These are phyloP conservation scores for Papilio protenor DNA, from an alignment of 2,888 invertebrate species.

Conservation along the genomic window DNA sequence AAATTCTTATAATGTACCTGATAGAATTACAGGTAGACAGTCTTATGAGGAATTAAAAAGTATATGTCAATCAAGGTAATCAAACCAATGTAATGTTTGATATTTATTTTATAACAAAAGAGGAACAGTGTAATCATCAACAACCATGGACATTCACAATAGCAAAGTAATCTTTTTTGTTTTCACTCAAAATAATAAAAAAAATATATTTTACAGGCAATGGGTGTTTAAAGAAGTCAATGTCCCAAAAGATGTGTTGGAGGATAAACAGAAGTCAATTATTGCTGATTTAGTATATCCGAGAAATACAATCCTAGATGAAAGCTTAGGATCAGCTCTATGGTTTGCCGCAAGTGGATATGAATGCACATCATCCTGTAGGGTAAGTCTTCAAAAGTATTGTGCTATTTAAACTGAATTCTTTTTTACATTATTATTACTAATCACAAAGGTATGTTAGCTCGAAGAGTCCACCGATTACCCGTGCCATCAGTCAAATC, in stretches of 20 bases:
- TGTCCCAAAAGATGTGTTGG: slow-evolving; percentile 87
- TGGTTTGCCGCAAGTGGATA: slow-evolving; percentile 97
- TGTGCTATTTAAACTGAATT: not conserved
- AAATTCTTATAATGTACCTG: slow-evolving; percentile 88
- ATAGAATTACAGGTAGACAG: slow-evolving; percentile 90
- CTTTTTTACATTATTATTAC: no score
- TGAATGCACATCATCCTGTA: slow-evolving; percentile 81
- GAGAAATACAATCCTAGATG: slow-evolving; percentile 94
- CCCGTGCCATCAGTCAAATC: no score
- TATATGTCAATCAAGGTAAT: slow-evolving; percentile 86
- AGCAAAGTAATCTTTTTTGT: no score
- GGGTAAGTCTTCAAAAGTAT: slow-evolving; percentile 75
- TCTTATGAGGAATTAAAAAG: slow-evolving; percentile 88
- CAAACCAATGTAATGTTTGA: not conserved
- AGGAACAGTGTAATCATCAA: no score
- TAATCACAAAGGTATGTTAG: no score
- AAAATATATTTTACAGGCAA: slow-evolving; percentile 70
- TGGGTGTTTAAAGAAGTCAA: slow-evolving; percentile 95
- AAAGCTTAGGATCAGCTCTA: slow-evolving; percentile 97
- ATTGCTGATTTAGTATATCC: slow-evolving; percentile 94
- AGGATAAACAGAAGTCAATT: slow-evolving; percentile 77
- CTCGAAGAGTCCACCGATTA: no score
- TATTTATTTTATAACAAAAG: no score
- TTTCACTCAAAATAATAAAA: no score
- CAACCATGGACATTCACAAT: no score